Conservation (phyloP, 2,888 invertebrate species). For the Leucoma salicis region DNA sequence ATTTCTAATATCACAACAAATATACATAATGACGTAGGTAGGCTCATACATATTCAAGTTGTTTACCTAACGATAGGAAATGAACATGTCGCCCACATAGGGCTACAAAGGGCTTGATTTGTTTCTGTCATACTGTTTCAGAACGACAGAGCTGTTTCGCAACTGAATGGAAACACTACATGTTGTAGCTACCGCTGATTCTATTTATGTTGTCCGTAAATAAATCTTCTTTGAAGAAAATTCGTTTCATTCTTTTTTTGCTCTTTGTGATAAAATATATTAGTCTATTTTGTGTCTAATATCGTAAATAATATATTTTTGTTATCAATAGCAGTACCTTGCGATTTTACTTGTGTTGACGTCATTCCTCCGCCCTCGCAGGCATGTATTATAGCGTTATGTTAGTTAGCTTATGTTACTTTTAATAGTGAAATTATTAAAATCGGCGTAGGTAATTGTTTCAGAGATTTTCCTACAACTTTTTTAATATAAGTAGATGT, state of each 20-base stretch:
- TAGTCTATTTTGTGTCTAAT: too few species aligned
- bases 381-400: too few species aligned
- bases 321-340: too few species aligned
- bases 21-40: background rate
- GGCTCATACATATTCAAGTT: conserved; percentile 19
- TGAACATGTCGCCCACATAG: conserved; percentile 15
- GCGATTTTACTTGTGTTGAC: too few species aligned
- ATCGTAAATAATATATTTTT: too few species aligned
- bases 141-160: background rate
- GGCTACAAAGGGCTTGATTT: conserved; percentile 22
- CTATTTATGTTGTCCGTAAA: background rate
- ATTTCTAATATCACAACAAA: too few species aligned
- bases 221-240: background rate
- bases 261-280: background rate
- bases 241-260: background rate
- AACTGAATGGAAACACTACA: background rate
- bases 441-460: too few species aligned
- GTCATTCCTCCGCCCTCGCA: too few species aligned
- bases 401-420: too few species aligned
- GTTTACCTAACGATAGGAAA: conserved; percentile 16
- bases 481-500: too few species aligned
- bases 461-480: too few species aligned
- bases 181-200: background rate
- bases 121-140: conserved; percentile 18
- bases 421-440: too few species aligned